Base-by-base conservation (phyloP, 2,797 vertebrate species). In the Notamacropus eugenii region DNA sequence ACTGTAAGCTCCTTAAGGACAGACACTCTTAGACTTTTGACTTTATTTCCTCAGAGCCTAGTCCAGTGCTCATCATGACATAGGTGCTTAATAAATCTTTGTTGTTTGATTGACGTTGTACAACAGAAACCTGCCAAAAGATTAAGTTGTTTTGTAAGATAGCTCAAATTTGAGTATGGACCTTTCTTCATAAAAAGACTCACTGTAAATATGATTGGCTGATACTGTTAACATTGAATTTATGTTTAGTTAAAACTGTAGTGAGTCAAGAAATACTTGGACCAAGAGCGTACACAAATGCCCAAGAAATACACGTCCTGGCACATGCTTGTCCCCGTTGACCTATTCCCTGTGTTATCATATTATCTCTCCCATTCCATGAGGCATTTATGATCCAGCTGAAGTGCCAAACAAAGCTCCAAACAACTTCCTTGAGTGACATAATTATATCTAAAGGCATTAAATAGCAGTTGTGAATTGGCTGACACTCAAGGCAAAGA, bases 361-460 rank as follows among this genome's bases (percentile, higher is more conserved):
- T 87, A 87, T 46, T 87, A 46, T 87, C 40, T 50, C 74, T 87
- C 74, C n/a, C 74, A 87, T 50, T 87, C 40, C 40, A 87, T 87
- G 74, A 27, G 40, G 74, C 40, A 46, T 87, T 87, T 87, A 87
- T 50, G 40, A 50, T 46, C 46, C 74, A 87, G 24, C 40, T 50
- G 40, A 46, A 94, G 34, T 94, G 29, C 57, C 59, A 13, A n/a
- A 59, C 11, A 58, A 96, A 93, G 46, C 1, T 14, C 90, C 40
- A 54, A 24, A 87, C 28, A 74, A 19, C 31, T 93, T 97, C 57
- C 22, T n/a, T 82, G 94, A 95, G 57, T 27, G 90, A 90, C 92
- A 34, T 52, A 55, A 93, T 90, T 50, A 92, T 11, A 24, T 5
- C 50, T 92, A 92, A 54, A 9, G 58, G 54, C 92, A 28, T 52